Conservation (phyloP, 2,888 invertebrate species). For the Pristionchus entomophagus region DNA sequence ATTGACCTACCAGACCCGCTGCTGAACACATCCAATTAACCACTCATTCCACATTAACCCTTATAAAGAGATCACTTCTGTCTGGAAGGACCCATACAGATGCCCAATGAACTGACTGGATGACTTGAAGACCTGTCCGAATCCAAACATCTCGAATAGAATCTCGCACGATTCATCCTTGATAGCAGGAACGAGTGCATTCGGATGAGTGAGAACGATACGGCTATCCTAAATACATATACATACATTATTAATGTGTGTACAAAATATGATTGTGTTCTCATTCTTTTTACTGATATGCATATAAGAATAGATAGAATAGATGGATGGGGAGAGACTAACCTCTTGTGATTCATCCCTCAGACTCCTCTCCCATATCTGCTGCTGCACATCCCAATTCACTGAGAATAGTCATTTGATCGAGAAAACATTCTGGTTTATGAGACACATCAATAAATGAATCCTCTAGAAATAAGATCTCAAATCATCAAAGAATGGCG, state of each 20-base stretch:
- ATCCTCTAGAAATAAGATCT: no score
- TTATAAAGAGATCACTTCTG: not conserved
- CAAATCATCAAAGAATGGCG: no score
- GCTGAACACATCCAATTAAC: no score
- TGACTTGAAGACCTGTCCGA: constrained; percentile 82
- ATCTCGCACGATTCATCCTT: constrained; percentile 96
- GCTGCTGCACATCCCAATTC: constrained; percentile 95
- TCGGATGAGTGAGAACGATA: constrained; percentile 92
- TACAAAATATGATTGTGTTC: not conserved
- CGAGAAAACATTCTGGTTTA: no score
- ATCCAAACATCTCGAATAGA: constrained; percentile 97
- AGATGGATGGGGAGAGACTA: not conserved
- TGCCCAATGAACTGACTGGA: constrained; percentile 58
- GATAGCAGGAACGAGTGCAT: constrained; percentile 91
- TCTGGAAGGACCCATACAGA: no score
- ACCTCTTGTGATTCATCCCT: constrained; percentile 51
- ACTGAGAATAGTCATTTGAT: constrained; percentile 77
- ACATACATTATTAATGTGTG: no score
- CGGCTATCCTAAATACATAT: constrained; percentile 81
- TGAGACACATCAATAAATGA: no score
- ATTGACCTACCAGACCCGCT: constrained; percentile 43
- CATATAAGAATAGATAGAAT: not conserved
- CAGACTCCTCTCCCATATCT: constrained; percentile 91
- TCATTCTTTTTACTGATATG: not conserved
- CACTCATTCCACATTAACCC: not conserved